Evolutionary conservation across 2,113 vertebrate species (phyloP), one percentile per base, ranked within the genome.

Genomic region (Sitta europaea): DNA sequence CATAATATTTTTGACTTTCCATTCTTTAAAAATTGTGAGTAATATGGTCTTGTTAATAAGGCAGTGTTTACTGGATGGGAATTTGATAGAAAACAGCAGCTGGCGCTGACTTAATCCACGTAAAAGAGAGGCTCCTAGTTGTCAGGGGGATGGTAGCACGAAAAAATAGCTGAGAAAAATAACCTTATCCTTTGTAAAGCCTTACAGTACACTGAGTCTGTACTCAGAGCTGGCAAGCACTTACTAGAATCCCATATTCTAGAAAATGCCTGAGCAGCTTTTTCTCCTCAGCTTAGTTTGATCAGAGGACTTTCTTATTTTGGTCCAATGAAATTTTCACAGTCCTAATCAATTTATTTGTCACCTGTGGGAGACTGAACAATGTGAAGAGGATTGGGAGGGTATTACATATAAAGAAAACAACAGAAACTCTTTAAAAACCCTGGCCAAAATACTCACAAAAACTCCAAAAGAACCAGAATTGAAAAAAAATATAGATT

Each of bases 321-420:
- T 76, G 9, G 36, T 48, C 20, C 67, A 80, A 9, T 42, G 78
- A 88, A 83, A 36, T 40, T 62, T 95, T 70, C 35, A 36, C 38
- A 63, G n/a, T 63, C 1, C 0, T 77, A 68, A 61, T 83, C 40
- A 29, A 40, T 88, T 82, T 68, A 40, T 54, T 29, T 36, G 16
- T 66, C 54, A 82, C 29, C 33, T 47, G 8, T 51, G 47, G 24
- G 47, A 90, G 50, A 73, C 57, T 50, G 42, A 73, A 82, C 4
- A 61, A 45, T 5, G 3, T 0, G 0, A 59, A 23, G 10, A 72
- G 38, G 47, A 27, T 63, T 0, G 2, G 8, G 17, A 88, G 18
- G 21, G 29, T 63, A 16, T 78, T 54, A 16, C 21, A 40, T 36
- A 51, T 12, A 42, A 61, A 81, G n/a, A 21, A 89, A 90, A 62